phyloP scores from a whole-genome alignment of 2,888 invertebrate genomes.

The Meandrusa payeni region DNA sequence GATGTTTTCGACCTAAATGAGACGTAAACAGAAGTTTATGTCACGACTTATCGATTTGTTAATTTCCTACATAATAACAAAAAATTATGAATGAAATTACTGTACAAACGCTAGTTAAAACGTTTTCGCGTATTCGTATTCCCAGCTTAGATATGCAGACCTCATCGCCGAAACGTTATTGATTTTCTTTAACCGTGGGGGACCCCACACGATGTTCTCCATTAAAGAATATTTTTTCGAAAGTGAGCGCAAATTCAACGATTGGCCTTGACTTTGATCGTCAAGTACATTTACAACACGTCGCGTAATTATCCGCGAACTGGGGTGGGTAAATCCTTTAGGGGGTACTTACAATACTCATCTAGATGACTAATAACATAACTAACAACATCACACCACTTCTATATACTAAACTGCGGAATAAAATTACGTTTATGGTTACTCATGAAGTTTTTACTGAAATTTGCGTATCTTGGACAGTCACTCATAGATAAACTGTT shows the following conservation, averaged over 20 bases:
- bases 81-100: slow-evolving; percentile 69
- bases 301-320: slow-evolving; percentile 41
- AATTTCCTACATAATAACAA: slow-evolving; percentile 56
- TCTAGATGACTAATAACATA: slow-evolving; percentile 41
- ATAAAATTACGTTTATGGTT: slow-evolving; percentile 13
- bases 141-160: slow-evolving; percentile 26
- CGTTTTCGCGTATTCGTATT: slow-evolving; percentile 26
- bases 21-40: slow-evolving; percentile 67
- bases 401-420: slow-evolving; percentile 15
- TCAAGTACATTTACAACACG: slow-evolving; percentile 33
- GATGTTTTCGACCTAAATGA: slow-evolving; percentile 45
- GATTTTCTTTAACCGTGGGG: slow-evolving; percentile 39
- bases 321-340: slow-evolving; percentile 50
- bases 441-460: background rate
- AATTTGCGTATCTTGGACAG: slow-evolving; percentile 1
- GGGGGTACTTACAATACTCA: slow-evolving; percentile 39
- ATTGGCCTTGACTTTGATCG: slow-evolving; percentile 38
- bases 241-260: slow-evolving; percentile 36
- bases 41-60: slow-evolving; percentile 67
- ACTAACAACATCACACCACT: slow-evolving; percentile 32
- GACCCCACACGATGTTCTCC: slow-evolving; percentile 34
- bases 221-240: slow-evolving; percentile 14
- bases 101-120: slow-evolving; percentile 42
- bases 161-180: slow-evolving; percentile 34
- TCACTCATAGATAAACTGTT: background rate